Conservation (phyloP, 2,888 invertebrate genomes). For the Rugalucina vietnamica region DNA sequence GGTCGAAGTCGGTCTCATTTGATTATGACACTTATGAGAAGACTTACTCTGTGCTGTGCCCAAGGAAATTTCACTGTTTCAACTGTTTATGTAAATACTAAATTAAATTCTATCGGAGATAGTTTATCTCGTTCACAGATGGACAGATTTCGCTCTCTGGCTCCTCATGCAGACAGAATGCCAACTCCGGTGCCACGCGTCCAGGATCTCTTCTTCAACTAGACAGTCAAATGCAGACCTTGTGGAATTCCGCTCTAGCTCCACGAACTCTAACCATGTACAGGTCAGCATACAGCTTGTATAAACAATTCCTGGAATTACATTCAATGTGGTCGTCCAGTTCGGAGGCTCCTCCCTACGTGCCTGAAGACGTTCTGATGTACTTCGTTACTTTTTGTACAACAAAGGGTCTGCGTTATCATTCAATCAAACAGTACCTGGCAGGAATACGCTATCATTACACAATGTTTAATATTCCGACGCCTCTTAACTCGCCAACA, state of each 20-base stretch:
- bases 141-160: constrained; percentile 24
- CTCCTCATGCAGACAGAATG: constrained; percentile 15
- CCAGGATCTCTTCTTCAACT: neutral
- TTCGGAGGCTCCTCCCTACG: no score
- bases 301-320: neutral
- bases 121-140: constrained; percentile 49
- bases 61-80: constrained; percentile 24
- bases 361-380: no score
- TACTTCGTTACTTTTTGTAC: no score
- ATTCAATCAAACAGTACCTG: no score
- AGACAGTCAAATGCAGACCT: neutral
- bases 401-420: no score
- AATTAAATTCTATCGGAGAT: constrained; percentile 30
- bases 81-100: constrained; percentile 29
- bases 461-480: no score
- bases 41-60: constrained; percentile 25
- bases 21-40: constrained; percentile 42
- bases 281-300: neutral
- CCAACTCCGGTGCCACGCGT: constrained; percentile 13
- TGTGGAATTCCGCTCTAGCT: constrained; percentile 14
- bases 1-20: constrained; percentile 24
- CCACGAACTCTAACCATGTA: neutral
- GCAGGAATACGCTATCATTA: no score
- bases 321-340: no score
- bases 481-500: no score